Base-by-base conservation (phyloP, 2,113 vertebrate genomes). In the Enhydra lutris region DNA sequence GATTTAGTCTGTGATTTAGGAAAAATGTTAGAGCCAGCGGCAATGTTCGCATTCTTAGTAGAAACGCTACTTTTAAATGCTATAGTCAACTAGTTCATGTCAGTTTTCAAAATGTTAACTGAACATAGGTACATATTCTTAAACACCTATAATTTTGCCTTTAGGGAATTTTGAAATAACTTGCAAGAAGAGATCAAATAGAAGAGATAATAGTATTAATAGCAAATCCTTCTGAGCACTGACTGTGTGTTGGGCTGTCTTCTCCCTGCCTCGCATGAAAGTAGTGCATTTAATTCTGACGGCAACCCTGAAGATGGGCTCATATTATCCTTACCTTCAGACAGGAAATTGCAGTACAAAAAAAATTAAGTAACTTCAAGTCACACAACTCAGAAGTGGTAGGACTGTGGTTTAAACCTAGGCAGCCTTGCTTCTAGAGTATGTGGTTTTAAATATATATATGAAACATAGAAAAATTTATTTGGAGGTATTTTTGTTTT, bases 91-190 rank as follows among this genome's bases (percentile, higher is more conserved):
- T 67, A 36, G 55, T 85, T n/a, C 57, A 29, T 78, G 14, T 79
- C 92, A 20, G 24, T 61, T 95, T 94, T 73, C 18, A 81, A 65
- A 94, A 59, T 59, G 52, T 81, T 81, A 29, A 24, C 59, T 67
- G 65, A 78, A 79, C 45, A 47, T 15, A 50, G 15, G 57, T 81
- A 87, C 81, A 93, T 82, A 45, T 89, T 93, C 59, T 82, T 39
- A 26, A 65, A 36, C 59, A 26, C 80, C 31, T 74, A 6, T 61
- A 78, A 67, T 86, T 94, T 92, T 90, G 45, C 74, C 69, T 74
- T 85, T 89, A 9, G 52, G 55, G 8, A 91, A 57, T 93, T 82
- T 92, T 88, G n/a, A 91, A 95, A 76, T 95, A 76, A 78, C 65
- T 76, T 69, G 15, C 8, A 78, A 55, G 89, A 93, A 79, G 65